Conservation (phyloP, 1,140 invertebrate species). For the Ceratitis capitata region DNA sequence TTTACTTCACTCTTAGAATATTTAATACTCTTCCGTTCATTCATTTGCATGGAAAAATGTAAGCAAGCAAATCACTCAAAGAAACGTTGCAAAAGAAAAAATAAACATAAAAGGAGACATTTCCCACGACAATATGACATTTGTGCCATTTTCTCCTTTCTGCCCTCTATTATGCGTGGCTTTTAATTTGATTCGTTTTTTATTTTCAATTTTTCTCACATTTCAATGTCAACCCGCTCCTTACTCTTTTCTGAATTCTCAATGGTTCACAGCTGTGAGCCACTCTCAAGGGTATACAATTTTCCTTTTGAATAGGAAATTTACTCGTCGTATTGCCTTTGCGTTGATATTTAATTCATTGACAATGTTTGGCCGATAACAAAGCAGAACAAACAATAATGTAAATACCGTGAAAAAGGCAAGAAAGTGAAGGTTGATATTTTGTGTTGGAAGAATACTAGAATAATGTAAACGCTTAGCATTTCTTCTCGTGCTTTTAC, state of each 20-base stretch:
- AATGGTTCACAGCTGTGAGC: background rate
- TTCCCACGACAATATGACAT: background rate
- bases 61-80: background rate
- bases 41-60: background rate
- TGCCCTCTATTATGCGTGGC: background rate
- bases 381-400: background rate
- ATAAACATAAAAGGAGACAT: background rate
- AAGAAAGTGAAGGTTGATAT: background rate
- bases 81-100: background rate
- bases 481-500: too few species aligned
- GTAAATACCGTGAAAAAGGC: background rate
- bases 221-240: background rate
- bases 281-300: background rate
- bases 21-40: constrained; percentile 4
- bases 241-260: background rate
- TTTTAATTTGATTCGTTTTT: background rate
- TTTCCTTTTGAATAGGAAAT: background rate
- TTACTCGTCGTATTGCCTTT: background rate
- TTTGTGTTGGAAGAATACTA: too few species aligned
- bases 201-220: background rate
- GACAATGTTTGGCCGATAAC: background rate
- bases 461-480: too few species aligned
- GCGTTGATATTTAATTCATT: background rate
- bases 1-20: background rate
- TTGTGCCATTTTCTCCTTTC: background rate